Base-by-base conservation (phyloP, 2,113 vertebrate genomes). In the Apteryx owenii region DNA sequence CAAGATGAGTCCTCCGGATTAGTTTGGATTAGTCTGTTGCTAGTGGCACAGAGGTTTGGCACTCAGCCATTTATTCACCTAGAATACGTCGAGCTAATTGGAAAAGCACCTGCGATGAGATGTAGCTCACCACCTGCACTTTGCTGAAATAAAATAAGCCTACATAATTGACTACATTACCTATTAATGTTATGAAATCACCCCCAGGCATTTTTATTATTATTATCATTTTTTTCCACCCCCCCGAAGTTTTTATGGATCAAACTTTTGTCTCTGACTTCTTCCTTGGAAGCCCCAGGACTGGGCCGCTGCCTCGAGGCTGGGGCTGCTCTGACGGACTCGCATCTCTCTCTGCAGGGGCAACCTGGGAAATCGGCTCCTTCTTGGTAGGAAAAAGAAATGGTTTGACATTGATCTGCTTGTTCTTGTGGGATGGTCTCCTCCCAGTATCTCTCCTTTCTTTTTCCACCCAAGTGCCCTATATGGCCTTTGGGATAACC, bases 51-150 rank as follows among this genome's bases (percentile, higher is more conserved):
- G 64, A 95, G 90, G 54, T 85, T 87, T 96, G 95, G 95, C 89
- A 1, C 42, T 11, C 0, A 5, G 93, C 96, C 97, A 98, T 65
- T 73, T 78, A 94, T 96, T 98, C 93, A 95, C 92, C 96, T 98
- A 95, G 96, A 97, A 95, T 95, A 95, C 77, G 8, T 91, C 73
- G 26, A 95, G 92, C 95, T 97, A 98, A 97, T 97, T 97, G 85
- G 92, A 97, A 97, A 97, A 97, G 95, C 94, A 93, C 94, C 95
- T 98, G 94, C 66, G 46, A 95, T 68, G 54, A 97, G 94, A 86
- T 95, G 91, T 81, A 95, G 73, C 85, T 97, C 96, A 97, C 94
- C 93, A 97, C 96, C 95, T 97, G 97, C 90, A 95, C 89, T 98
- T 87, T 94, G 85, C 89, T 95, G 89, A 98, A 96, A 95, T 96